phyloP scores from a whole-genome alignment of 2,888 invertebrate species.

The Pristionchus maxplancki region DNA sequence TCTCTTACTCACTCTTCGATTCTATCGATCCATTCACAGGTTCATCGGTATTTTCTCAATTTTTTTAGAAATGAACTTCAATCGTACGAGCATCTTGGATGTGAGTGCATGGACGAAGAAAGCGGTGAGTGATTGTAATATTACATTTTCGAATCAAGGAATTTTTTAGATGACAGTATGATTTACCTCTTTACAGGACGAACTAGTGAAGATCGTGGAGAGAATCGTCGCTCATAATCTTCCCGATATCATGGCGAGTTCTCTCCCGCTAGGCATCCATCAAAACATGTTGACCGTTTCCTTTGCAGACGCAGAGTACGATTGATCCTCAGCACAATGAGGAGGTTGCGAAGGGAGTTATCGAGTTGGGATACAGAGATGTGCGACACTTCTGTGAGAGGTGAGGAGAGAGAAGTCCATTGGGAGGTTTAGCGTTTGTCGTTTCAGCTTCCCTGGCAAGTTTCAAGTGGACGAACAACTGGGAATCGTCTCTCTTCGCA shows the following conservation, averaged over 20 bases:
- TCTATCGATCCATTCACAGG: not conserved
- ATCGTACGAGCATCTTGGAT: not conserved
- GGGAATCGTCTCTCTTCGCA: not conserved
- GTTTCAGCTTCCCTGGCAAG: slow-evolving; percentile 16
- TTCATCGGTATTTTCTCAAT: not conserved
- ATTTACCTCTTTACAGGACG: not conserved
- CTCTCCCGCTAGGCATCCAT: not conserved
- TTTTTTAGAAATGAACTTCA: not conserved
- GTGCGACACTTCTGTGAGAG: slow-evolving; percentile 21
- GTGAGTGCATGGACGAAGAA: not conserved
- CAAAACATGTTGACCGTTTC: not conserved
- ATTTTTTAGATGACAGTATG: not conserved
- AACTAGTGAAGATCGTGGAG: not conserved
- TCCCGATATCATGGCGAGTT: slow-evolving; percentile 9
- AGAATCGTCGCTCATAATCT: not conserved
- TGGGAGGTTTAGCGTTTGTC: not conserved
- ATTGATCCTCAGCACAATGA: slow-evolving; percentile 6
- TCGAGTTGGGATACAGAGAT: not conserved
- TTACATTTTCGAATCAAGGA: not conserved
- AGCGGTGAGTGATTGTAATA: not conserved
- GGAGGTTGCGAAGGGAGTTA: not conserved
- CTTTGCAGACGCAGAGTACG: slow-evolving; percentile 2
- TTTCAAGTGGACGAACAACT: not conserved
- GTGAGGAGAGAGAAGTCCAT: not conserved
- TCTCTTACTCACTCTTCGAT: not conserved